Evolutionary conservation across 2,113 vertebrate species (phyloP).

Genomic region (Chloropsis hardwickii): DNA sequence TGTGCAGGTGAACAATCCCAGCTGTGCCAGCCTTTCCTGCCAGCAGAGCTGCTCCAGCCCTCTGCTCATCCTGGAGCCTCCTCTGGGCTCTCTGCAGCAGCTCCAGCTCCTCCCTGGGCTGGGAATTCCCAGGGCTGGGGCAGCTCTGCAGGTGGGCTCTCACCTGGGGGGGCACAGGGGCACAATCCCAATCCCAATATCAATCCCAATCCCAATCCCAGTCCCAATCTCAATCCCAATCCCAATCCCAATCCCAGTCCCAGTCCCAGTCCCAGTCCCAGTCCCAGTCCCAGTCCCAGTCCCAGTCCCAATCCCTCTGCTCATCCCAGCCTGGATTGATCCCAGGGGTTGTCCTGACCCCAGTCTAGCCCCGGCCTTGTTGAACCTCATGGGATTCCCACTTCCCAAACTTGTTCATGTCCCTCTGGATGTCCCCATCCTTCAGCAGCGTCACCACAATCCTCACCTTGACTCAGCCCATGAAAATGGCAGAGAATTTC

Average conservation of each 20-base stretch:
- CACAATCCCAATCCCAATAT: not conserved
- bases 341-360: fast-evolving
- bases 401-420: fast-evolving
- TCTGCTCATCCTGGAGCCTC: too few relatives aligned
- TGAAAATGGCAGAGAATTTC: not conserved
- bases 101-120: not conserved
- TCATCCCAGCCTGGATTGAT: not conserved
- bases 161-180: not conserved
- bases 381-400: not conserved
- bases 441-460: not conserved
- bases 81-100: too few relatives aligned
- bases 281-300: too few relatives aligned
- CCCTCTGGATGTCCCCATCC: not conserved
- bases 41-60: too few relatives aligned
- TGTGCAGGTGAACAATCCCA: too few relatives aligned
- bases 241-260: not conserved
- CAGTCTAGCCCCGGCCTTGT: too few relatives aligned
- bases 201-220: too few relatives aligned
- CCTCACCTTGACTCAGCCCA: not conserved
- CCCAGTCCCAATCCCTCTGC: not conserved
- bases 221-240: too few relatives aligned
- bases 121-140: not conserved
- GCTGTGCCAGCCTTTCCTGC: too few relatives aligned
- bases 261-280: too few relatives aligned
- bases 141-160: not conserved